A percentile compares a stretch with the other conserved stretches of the same genome.
Conservation (phyloP, 2,113 vertebrate species). For the Clarias batrachus region DNA sequence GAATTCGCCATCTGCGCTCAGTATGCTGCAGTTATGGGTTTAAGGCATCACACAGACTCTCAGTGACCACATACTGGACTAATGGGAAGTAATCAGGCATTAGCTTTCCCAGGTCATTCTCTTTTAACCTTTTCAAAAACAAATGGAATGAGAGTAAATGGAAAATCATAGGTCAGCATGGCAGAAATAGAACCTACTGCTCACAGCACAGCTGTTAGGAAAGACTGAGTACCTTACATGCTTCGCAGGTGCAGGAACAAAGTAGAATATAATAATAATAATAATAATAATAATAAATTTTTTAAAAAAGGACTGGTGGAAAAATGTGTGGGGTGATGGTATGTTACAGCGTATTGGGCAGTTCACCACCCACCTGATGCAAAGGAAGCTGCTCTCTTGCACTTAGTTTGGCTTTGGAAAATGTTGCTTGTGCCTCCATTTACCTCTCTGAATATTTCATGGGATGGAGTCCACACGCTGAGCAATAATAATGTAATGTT, state of each 20-base stretch:
- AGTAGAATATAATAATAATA: background rate
- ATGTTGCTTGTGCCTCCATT: slow-evolving; percentile 53
- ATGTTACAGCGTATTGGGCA: slow-evolving; percentile 28
- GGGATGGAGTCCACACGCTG: slow-evolving; percentile 43
- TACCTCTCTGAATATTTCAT: slow-evolving; percentile 54
- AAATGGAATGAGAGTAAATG: slow-evolving; percentile 49
- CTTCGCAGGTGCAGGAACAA: slow-evolving; percentile 46
- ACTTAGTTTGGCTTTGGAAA: slow-evolving; percentile 50
- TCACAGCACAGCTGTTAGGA: slow-evolving; percentile 45
- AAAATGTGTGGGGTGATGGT: slow-evolving; percentile 14
- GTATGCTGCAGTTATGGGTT: slow-evolving; percentile 37
- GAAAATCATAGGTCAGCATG: slow-evolving; percentile 41
- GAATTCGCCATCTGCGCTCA: slow-evolving; percentile 16
- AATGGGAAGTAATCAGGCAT: slow-evolving; percentile 57
- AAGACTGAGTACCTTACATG: slow-evolving; percentile 37
- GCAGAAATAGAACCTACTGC: slow-evolving; percentile 39
- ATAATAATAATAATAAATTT: too few relatives aligned
- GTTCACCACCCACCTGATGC: slow-evolving; percentile 48
- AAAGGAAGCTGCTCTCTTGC: slow-evolving; percentile 46
- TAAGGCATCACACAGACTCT: slow-evolving; percentile 52
- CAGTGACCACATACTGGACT: slow-evolving; percentile 49
- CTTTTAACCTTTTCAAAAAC: slow-evolving; percentile 50
- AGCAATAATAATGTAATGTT: slow-evolving; percentile 51
- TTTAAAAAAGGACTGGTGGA: background rate
- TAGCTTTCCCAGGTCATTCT: slow-evolving; percentile 53